Base-by-base conservation (phyloP, 2,888 invertebrate species). In the Epinotia nisella region DNA sequence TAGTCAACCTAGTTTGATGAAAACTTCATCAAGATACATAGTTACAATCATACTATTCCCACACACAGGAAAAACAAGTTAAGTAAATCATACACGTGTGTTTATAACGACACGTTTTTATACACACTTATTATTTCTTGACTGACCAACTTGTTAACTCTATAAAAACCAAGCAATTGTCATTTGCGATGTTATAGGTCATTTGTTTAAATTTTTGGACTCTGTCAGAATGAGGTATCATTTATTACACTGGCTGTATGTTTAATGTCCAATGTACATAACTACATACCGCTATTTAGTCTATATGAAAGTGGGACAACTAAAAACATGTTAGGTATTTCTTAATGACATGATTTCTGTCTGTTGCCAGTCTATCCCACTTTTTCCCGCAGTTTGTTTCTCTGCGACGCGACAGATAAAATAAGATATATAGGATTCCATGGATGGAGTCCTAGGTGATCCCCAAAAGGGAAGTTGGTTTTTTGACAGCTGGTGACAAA, bases 111-210 rank as follows among this genome's bases (percentile, higher is more conserved):
- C 24, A 4, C 21, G 3, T 56, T 19, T 56, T 55, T 55, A 49
- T 3, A 11, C 13, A 19, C 1, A 60, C 41, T 1, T 60, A 41
- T 41, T 4, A 41, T 13, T 35, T 35, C 15, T 4, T 7, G 5
- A 29, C 35, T 53, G 19, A 15, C 53, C 53, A 17, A 35, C 64
- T 13, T n/a, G 51, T 53, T 29, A 24, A 19, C 51, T 19, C 5
- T 19, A 64, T 35, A 35, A 53, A 53, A 64, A n/a, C 24, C 1
- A 60, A 19, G 39, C 4, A n/a, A 29, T 65, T 65, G 53, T 53
- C 64, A 64, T 64, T 64, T 51, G 51, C 29, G 19, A 65, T 65
- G 15, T 45, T 53, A 35, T 53, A 35, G 53, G 39, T 55, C 65
- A 53, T 65, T 55, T 19, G 13, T 21, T 51, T 17, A 2, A 4